Evolutionary conservation across 2,888 invertebrate genomes (phyloP).

Genomic region (Timema podura): DNA sequence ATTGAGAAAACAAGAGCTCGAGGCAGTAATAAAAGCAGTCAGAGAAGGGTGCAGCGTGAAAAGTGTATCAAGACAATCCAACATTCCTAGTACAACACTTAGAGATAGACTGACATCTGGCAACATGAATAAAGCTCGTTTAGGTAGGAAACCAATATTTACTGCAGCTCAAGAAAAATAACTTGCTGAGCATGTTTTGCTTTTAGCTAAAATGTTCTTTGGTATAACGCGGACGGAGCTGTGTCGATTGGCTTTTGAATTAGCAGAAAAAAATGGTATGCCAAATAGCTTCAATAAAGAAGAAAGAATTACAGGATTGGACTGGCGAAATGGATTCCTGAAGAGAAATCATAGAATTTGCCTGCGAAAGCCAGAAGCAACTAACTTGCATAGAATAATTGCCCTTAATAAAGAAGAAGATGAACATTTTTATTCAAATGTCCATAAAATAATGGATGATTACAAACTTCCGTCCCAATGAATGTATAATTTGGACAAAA

Average conservation of each 20-base stretch:
- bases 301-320: constrained; percentile 35
- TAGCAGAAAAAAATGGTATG: constrained; percentile 34
- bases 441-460: constrained; percentile 34
- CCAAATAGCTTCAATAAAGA: constrained; percentile 35
- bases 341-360: constrained; percentile 32
- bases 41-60: background rate
- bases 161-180: constrained; percentile 34
- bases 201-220: constrained; percentile 33
- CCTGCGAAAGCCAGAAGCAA: constrained; percentile 37
- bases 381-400: constrained; percentile 36
- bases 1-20: background rate
- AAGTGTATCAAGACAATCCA: background rate
- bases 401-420: constrained; percentile 38
- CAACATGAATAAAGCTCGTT: background rate
- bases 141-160: constrained; percentile 32
- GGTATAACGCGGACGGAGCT: constrained; percentile 35
- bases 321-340: constrained; percentile 37
- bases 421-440: constrained; percentile 34
- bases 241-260: constrained; percentile 34
- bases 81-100: background rate
- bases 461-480: constrained; percentile 32
- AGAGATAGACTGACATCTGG: background rate
- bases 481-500: constrained; percentile 46
- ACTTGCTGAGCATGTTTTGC: constrained; percentile 31
- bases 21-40: background rate